Evolutionary conservation across 2,113 vertebrate genomes (phyloP).

Genomic region (Morone saxatilis): DNA sequence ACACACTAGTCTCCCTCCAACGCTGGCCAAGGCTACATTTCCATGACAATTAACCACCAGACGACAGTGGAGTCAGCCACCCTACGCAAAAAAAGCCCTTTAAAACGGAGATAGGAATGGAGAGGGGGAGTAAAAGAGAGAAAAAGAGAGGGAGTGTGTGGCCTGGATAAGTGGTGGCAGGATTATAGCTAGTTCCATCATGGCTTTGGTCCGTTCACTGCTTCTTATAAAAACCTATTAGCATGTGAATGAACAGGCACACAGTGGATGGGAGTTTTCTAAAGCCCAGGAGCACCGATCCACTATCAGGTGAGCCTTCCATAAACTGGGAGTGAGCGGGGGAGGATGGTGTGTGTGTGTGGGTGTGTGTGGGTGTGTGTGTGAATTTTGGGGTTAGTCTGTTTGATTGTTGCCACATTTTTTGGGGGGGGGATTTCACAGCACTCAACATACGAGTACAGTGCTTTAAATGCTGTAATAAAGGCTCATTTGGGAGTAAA

Average conservation of each 20-base stretch:
- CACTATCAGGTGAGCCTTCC: conserved; percentile 75
- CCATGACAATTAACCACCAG: conserved; percentile 75
- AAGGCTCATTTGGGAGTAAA: conserved; percentile 48
- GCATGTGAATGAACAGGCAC: conserved; percentile 80
- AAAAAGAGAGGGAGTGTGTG: conserved; percentile 41
- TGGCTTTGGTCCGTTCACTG: conserved; percentile 75
- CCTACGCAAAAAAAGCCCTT: conserved; percentile 44
- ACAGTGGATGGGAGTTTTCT: conserved; percentile 67
- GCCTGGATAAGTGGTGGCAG: conserved; percentile 73
- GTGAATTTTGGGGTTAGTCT: neutral
- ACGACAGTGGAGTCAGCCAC: conserved; percentile 66
- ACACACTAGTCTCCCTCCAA: conserved; percentile 26
- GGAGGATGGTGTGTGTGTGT: neutral
- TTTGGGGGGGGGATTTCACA: conserved; percentile 33
- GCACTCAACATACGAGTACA: neutral
- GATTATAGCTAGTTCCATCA: conserved; percentile 79
- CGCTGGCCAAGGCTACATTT: conserved; percentile 56
- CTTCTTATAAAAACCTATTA: conserved; percentile 80
- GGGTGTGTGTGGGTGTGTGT: neutral
- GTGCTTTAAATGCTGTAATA: conserved; percentile 30
- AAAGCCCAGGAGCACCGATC: conserved; percentile 75
- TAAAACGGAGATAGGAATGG: conserved; percentile 63
- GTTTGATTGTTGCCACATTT: conserved; percentile 26
- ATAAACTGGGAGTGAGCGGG: conserved; percentile 55
- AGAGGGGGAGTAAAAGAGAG: conserved; percentile 46